Evolutionary conservation across 2,888 invertebrate genomes (phyloP).

Genomic region (Phyto melanocephala): DNA sequence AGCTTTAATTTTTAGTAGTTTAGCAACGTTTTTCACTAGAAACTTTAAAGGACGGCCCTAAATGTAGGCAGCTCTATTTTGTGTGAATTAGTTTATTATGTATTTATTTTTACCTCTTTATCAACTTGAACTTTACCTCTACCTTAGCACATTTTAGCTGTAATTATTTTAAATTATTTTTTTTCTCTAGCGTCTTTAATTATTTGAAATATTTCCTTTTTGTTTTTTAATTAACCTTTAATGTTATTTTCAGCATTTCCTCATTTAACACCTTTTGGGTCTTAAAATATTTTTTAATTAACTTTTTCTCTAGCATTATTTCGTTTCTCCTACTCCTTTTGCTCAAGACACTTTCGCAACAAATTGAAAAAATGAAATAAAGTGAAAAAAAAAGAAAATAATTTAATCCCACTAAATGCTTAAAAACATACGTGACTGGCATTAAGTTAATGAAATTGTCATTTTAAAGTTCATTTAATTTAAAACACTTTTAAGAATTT

Average conservation of each 20-base stretch:
- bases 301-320: constrained; percentile 27
- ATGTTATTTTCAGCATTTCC: neutral
- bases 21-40: too few relatives aligned
- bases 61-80: too few relatives aligned
- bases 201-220: constrained; percentile 25
- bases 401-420: constrained; percentile 51
- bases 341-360: constrained; percentile 26
- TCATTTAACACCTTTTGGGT: constrained; percentile 43
- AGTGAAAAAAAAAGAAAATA: constrained; percentile 8
- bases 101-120: too few relatives aligned
- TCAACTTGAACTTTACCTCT: too few relatives aligned
- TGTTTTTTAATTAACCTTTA: constrained; percentile 34
- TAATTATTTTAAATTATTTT: too few relatives aligned
- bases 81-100: too few relatives aligned
- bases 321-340: neutral
- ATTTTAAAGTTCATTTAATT: constrained; percentile 53
- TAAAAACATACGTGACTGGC: constrained; percentile 60
- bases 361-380: constrained; percentile 33
- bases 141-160: neutral
- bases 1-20: too few relatives aligned
- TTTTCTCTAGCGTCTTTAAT: neutral
- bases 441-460: constrained; percentile 64
- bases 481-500: constrained; percentile 27
- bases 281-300: constrained; percentile 55
- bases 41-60: too few relatives aligned